A percentile compares a stretch with the other conserved stretches of the same genome.
phyloP scores from a whole-genome alignment of 2,888 invertebrate genomes.

The Xylophagus ater region DNA sequence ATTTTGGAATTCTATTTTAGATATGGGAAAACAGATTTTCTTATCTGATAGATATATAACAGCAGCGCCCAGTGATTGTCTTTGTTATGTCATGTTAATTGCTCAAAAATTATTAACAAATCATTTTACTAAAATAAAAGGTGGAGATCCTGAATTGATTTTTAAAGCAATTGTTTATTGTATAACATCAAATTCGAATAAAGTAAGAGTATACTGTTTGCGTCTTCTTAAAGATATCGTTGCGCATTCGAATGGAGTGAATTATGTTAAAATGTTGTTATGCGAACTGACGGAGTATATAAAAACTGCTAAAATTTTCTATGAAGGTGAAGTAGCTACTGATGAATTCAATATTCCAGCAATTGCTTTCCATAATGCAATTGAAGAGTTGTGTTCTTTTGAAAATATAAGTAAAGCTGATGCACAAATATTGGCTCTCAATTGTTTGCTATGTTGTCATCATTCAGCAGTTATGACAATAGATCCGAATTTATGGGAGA shows the following conservation, averaged over 20 bases:
- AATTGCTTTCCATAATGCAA: constrained; percentile 28
- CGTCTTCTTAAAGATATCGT: constrained; percentile 51
- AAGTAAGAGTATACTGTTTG: constrained; percentile 52
- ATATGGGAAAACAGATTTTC: constrained; percentile 67
- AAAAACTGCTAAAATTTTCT: constrained; percentile 46
- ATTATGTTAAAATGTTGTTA: constrained; percentile 52
- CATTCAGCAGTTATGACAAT: constrained; percentile 55
- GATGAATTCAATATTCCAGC: constrained; percentile 26
- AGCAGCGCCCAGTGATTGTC: constrained; percentile 57
- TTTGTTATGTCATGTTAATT: constrained; percentile 59
- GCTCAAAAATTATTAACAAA: constrained; percentile 60
- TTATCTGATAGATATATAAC: constrained; percentile 71
- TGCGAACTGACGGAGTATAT: constrained; percentile 55
- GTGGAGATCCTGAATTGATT: constrained; percentile 52
- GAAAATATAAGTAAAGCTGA: constrained; percentile 35
- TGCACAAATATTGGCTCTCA: constrained; percentile 50
- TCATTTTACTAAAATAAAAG: constrained; percentile 55
- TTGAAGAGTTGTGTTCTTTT: constrained; percentile 27
- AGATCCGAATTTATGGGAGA: constrained; percentile 57
- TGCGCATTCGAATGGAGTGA: constrained; percentile 46
- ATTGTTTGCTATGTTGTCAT: constrained; percentile 60
- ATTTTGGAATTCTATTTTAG: constrained; percentile 60
- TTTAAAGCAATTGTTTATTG: constrained; percentile 61
- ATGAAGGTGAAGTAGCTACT: constrained; percentile 23
- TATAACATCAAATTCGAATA: constrained; percentile 50